These are phyloP conservation scores for Ceyx margarethae DNA, from an alignment of 2,113 vertebrate genomes.

Conservation along the genomic window DNA sequence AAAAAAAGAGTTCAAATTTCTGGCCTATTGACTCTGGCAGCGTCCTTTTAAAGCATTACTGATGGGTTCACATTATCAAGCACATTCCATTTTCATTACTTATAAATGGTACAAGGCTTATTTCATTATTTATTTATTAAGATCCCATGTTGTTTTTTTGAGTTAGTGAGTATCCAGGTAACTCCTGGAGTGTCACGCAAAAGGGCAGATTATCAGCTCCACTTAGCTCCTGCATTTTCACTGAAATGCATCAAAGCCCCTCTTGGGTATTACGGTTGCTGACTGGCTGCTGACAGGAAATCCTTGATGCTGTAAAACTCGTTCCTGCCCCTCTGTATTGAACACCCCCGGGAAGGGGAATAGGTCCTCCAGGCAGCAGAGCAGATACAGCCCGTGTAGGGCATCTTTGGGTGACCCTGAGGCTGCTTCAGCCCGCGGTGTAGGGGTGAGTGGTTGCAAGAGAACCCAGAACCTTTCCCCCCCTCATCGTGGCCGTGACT, in stretches of 20 bases:
- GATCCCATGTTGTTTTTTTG: neutral
- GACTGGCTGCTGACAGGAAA: neutral
- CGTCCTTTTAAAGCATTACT: neutral
- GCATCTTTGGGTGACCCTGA: neutral
- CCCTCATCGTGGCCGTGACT: accelerated
- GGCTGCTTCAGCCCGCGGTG: neutral
- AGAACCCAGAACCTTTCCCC: neutral
- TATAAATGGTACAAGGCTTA: slow-evolving; percentile 24
- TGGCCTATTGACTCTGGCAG: neutral
- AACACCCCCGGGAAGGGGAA: accelerated
- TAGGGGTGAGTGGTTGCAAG: accelerated
- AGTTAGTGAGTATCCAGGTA: neutral
- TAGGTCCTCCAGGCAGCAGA: accelerated
- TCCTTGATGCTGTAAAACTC: neutral
- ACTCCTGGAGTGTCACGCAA: neutral
- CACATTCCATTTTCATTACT: slow-evolving; percentile 29
- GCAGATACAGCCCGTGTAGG: neutral
- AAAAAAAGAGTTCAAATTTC: neutral
- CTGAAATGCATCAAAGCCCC: neutral
- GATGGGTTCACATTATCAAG: neutral
- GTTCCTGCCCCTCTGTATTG: neutral
- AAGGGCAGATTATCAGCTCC: neutral
- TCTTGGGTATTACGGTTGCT: neutral
- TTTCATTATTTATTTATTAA: slow-evolving; percentile 30
- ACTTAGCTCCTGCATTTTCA: neutral